These are phyloP conservation scores for Cerceris ruficornis DNA, from an alignment of 2,888 invertebrate species.

Conservation along the genomic window DNA sequence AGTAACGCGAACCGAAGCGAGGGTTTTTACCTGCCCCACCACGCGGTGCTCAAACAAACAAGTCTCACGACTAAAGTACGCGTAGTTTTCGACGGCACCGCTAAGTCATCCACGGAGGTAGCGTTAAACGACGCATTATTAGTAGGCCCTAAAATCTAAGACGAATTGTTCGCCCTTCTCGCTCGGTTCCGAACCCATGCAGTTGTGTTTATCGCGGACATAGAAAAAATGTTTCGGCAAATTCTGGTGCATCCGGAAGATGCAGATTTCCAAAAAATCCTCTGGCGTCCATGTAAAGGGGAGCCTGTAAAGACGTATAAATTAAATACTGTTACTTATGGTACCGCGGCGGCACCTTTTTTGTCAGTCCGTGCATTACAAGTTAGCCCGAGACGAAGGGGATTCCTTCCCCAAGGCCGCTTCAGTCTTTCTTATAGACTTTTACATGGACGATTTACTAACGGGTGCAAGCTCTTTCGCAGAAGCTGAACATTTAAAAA, in stretches of 20 bases:
- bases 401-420: slow-evolving; percentile 28
- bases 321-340: slow-evolving; percentile 49
- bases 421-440: slow-evolving; percentile 27
- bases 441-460: slow-evolving; percentile 56
- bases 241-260: neutral
- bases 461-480: slow-evolving; percentile 38
- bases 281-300: slow-evolving; percentile 37
- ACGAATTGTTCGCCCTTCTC: slow-evolving; percentile 59
- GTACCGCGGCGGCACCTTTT: slow-evolving; percentile 58
- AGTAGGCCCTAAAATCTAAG: slow-evolving; percentile 65
- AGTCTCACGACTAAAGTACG: too few species aligned
- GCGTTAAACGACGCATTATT: slow-evolving; percentile 64
- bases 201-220: slow-evolving; percentile 65
- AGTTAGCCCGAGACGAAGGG: slow-evolving; percentile 59
- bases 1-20: too few species aligned
- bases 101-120: too few species aligned
- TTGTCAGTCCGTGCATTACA: slow-evolving; percentile 59
- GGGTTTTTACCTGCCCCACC: too few species aligned
- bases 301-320: slow-evolving; percentile 41
- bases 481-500: slow-evolving; percentile 24
- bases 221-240: slow-evolving; percentile 69
- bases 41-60: too few species aligned
- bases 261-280: slow-evolving; percentile 2
- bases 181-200: slow-evolving; percentile 59
- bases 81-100: too few species aligned